Conservation (phyloP, 2,113 vertebrate genomes). For the Tinamus guttatus region DNA sequence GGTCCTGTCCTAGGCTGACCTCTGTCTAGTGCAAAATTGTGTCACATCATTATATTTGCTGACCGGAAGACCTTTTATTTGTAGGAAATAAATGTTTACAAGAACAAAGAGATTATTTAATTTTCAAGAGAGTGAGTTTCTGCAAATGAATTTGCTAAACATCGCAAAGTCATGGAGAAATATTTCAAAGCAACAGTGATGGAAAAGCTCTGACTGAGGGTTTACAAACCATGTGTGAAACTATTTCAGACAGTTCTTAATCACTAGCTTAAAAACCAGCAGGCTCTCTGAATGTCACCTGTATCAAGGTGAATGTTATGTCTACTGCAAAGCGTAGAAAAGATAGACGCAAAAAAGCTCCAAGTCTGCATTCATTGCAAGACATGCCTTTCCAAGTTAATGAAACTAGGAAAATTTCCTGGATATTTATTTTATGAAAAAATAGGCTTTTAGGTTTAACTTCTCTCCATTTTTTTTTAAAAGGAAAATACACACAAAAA, state of each 20-base stretch:
- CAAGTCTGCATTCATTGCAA: background rate
- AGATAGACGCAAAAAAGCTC: background rate
- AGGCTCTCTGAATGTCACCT: slow-evolving; percentile 15
- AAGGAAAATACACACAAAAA: background rate
- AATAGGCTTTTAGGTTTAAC: background rate
- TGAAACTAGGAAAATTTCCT: background rate
- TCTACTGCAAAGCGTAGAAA: background rate
- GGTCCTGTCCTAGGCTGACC: background rate
- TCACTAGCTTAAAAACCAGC: slow-evolving; percentile 42
- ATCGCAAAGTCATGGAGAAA: slow-evolving; percentile 26
- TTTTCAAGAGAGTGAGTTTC: background rate
- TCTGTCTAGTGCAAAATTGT: background rate
- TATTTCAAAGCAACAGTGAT: slow-evolving; percentile 3
- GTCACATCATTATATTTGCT: background rate
- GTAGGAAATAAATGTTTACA: background rate
- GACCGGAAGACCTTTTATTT: background rate
- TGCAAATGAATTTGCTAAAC: slow-evolving; percentile 16
- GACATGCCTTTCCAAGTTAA: background rate
- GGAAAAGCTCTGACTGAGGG: slow-evolving; percentile 26
- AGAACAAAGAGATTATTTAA: background rate
- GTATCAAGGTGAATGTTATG: slow-evolving; percentile 41
- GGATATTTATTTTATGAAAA: background rate
- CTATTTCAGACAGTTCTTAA: slow-evolving; percentile 59
- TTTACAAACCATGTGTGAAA: slow-evolving; percentile 59
- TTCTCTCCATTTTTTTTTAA: background rate